Base-by-base conservation (phyloP, 1,140 invertebrate genomes). In the Amphibalanus amphitrite region DNA sequence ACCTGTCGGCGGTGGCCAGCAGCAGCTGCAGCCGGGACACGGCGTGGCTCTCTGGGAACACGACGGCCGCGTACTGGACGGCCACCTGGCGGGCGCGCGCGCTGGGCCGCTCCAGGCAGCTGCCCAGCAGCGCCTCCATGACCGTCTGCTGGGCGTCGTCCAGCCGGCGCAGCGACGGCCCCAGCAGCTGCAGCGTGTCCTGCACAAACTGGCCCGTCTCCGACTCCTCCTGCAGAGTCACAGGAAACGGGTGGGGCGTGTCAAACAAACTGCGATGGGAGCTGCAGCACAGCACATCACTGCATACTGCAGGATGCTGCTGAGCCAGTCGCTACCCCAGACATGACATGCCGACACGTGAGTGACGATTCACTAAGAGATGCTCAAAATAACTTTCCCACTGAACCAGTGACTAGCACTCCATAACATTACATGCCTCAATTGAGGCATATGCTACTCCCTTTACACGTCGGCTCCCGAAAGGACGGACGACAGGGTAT, bases 1-100 rank as follows among this genome's bases (percentile, higher is more conserved):
- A 91, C 89, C 80, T 84, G 78, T 96, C 92, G 47, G 90, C 91
- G 76, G 87, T 88, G 20, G 91, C 90, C 29, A 93, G 78, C n/a
- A 96, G 81, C 47, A 96, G 81, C 25, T 94, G 81, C 78, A 90
- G 94, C 75, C 91, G 83, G 1, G 92, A 90, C 1, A 90, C 87
- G 1, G 90, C 85, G 79, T 93, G 90, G 76, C 90, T 84, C 33
- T 86, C 81, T 6, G 89, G 88, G 80, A 93, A 96, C 69, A 94
- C 87, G 26, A 85, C 86, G 3, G 88, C 86, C 1, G 90, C 85
- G 79, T 92, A 93, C 73, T 91, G 85, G 72, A 91, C 90, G 29
- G 90, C 88, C 28, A 92, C 87, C 78, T 90, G 88, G 73, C 92
- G 82, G 3, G 89, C 87, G 79, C 90, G 89, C 0, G 85, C 81